Conservation (phyloP, 1,140 invertebrate genomes). For the Zaprionus nigranus region DNA sequence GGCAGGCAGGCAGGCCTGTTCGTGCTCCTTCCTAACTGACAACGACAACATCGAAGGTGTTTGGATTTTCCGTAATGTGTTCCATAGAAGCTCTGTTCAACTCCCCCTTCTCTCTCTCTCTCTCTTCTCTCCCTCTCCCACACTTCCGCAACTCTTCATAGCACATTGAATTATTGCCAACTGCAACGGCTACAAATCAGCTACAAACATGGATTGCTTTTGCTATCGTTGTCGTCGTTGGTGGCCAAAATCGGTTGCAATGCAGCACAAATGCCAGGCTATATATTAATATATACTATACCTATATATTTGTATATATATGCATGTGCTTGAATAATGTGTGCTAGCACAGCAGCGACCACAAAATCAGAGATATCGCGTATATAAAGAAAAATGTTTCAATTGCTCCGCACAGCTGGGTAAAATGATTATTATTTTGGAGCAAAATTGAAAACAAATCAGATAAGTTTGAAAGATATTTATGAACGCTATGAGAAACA, state of each 20-base stretch:
- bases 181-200: slow-evolving; percentile 77
- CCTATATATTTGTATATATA: slow-evolving; percentile 27
- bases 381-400: background rate
- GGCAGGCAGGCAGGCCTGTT: background rate
- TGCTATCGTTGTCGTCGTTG: slow-evolving; percentile 18
- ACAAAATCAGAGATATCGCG: slow-evolving; percentile 15
- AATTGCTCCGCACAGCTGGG: background rate
- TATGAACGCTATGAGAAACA: background rate
- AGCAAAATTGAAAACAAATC: background rate
- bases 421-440: background rate
- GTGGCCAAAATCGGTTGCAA: slow-evolving; percentile 42
- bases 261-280: slow-evolving; percentile 27
- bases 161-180: slow-evolving; percentile 77
- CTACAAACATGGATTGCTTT: slow-evolving; percentile 51
- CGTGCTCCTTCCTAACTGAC: slow-evolving; percentile 16
- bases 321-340: slow-evolving; percentile 21
- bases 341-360: slow-evolving; percentile 32
- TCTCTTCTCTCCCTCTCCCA: background rate
- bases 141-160: slow-evolving; percentile 37
- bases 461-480: background rate
- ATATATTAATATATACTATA: slow-evolving; percentile 20
- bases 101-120: slow-evolving; percentile 7
- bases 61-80: slow-evolving; percentile 66
- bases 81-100: slow-evolving; percentile 36
- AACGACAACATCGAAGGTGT: slow-evolving; percentile 64